A percentile compares a stretch with the other conserved stretches of the same genome.
Evolutionary conservation across 2,888 invertebrate species (phyloP).

Genomic region (Lasioglossum figueresi): DNA sequence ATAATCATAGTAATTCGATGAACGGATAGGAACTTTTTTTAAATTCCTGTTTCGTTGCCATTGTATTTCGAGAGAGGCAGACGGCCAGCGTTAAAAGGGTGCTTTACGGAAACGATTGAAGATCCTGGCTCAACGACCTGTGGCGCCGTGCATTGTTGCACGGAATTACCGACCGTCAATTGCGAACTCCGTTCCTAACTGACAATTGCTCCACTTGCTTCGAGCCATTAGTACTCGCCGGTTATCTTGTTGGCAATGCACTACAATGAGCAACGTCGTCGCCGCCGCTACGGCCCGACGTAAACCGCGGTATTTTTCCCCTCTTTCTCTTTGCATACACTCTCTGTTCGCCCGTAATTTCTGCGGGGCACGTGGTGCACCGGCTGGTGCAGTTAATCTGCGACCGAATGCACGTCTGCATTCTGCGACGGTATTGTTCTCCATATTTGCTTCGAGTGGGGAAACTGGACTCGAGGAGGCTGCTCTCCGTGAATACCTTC

Average conservation of each 20-base stretch:
- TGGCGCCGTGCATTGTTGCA: slow-evolving; percentile 64
- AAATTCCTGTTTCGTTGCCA: slow-evolving; percentile 1
- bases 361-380: background rate
- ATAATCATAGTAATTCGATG: slow-evolving; percentile 29
- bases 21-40: slow-evolving; percentile 20
- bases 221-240: slow-evolving; percentile 70
- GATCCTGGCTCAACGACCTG: slow-evolving; percentile 68
- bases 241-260: slow-evolving; percentile 73
- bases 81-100: slow-evolving; percentile 1
- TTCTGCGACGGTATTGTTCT: slow-evolving; percentile 1
- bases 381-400: background rate
- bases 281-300: slow-evolving; percentile 53
- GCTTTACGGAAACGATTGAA: slow-evolving; percentile 47
- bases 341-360: slow-evolving; percentile 26
- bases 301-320: slow-evolving; percentile 45
- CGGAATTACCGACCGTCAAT: slow-evolving; percentile 76
- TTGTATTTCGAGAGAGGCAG: background rate
- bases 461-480: background rate
- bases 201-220: slow-evolving; percentile 78
- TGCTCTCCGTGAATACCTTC: background rate
- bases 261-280: slow-evolving; percentile 53
- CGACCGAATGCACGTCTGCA: background rate
- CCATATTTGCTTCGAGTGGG: background rate
- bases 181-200: slow-evolving; percentile 75
- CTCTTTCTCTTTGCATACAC: slow-evolving; percentile 4